phyloP scores from a whole-genome alignment of 2,888 invertebrate species.

The Cataglyphis livida region DNA sequence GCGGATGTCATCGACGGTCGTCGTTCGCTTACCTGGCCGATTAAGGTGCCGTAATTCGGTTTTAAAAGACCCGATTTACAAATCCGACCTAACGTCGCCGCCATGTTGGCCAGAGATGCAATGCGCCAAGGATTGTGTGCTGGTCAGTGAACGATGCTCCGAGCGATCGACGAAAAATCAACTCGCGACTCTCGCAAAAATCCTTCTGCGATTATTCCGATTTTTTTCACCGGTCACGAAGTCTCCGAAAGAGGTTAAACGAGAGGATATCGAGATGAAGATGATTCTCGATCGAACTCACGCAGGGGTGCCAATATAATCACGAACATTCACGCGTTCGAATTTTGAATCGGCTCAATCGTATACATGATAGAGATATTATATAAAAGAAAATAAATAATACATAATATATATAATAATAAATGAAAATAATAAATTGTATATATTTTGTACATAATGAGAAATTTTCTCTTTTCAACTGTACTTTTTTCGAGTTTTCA shows the following conservation, averaged over 20 bases:
- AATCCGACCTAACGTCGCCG: conserved; percentile 95
- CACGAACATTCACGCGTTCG: conserved; percentile 35
- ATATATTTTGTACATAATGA: not conserved
- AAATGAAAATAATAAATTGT: not conserved
- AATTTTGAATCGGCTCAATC: not conserved
- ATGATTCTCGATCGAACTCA: conserved; percentile 36
- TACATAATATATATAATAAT: not conserved
- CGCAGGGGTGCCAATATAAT: conserved; percentile 19
- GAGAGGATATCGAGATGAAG: not conserved
- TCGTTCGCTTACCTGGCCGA: conserved; percentile 90
- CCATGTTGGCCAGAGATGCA: conserved; percentile 90
- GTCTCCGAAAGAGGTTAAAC: conserved; percentile 1
- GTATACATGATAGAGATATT: too few relatives aligned
- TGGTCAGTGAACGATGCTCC: conserved; percentile 68
- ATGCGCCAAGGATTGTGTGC: conserved; percentile 74
- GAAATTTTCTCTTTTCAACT: too few relatives aligned
- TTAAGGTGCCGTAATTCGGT: conserved; percentile 89
- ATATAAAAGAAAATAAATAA: not conserved
- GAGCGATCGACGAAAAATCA: not conserved
- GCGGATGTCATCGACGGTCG: not conserved
- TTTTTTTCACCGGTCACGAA: not conserved
- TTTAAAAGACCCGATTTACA: conserved; percentile 94
- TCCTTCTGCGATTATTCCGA: conserved; percentile 20
- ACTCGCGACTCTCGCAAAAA: conserved; percentile 8
- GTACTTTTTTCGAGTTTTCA: too few relatives aligned